These are phyloP conservation scores for Pheosia tremula DNA, from an alignment of 2,888 invertebrate genomes.

Conservation along the genomic window DNA sequence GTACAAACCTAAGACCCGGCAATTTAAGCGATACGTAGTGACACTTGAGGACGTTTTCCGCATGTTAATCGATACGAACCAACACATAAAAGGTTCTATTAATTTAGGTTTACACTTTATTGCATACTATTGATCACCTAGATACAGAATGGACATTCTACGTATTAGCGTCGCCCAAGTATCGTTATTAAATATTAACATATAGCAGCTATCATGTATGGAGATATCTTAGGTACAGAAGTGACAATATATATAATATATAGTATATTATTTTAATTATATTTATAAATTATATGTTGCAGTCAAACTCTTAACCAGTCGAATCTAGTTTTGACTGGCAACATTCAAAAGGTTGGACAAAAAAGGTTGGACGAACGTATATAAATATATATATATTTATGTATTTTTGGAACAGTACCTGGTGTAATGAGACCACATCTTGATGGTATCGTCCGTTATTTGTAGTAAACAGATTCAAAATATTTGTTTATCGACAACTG, in stretches of 20 bases:
- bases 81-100: constrained; percentile 44
- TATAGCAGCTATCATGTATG: no score
- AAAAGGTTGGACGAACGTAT: no score
- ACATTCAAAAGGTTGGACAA: no score
- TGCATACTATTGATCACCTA: background rate
- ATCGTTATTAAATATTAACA: no score
- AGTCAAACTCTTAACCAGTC: no score
- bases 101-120: constrained; percentile 25
- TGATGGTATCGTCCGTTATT: constrained; percentile 69
- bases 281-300: no score
- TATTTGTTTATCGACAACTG: constrained; percentile 66
- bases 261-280: no score
- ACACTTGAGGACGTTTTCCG: constrained; percentile 52
- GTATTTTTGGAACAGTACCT: background rate
- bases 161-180: background rate
- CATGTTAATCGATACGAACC: constrained; percentile 42
- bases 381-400: background rate
- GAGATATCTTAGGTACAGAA: no score
- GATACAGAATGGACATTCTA: background rate
- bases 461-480: constrained; percentile 69
- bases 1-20: constrained; percentile 64
- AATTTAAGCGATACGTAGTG: constrained; percentile 53
- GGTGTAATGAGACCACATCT: background rate
- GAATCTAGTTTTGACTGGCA: no score
- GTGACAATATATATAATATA: no score